phyloP scores from a whole-genome alignment of 1,140 invertebrate genomes.

The Neodiprion pinetum region DNA sequence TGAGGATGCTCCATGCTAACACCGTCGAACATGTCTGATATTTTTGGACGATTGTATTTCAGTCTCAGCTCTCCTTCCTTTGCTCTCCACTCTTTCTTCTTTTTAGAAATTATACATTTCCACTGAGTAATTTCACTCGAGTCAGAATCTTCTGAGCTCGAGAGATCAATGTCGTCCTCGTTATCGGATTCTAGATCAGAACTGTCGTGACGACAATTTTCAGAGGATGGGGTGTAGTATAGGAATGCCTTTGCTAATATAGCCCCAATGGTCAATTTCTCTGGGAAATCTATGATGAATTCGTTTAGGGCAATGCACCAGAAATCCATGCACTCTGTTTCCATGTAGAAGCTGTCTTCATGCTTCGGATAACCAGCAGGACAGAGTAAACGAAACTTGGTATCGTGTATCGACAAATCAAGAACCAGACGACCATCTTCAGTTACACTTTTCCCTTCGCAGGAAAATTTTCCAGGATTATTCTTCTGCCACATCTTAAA shows the following conservation, averaged over 20 bases:
- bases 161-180: constrained; percentile 26
- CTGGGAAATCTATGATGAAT: constrained; percentile 29
- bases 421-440: not conserved
- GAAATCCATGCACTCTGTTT: constrained; percentile 36
- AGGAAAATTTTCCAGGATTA: not conserved
- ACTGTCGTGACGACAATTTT: constrained; percentile 12
- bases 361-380: constrained; percentile 29
- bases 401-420: not conserved
- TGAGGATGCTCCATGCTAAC: not conserved
- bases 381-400: constrained; percentile 20
- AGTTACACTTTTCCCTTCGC: not conserved
- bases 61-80: constrained; percentile 45
- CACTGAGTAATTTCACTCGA: constrained; percentile 35
- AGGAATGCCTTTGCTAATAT: constrained; percentile 23
- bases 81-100: constrained; percentile 48
- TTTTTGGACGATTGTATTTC: constrained; percentile 38
- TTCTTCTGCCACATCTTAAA: not conserved
- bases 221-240: constrained; percentile 9
- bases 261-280: constrained; percentile 12
- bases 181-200: constrained; percentile 16
- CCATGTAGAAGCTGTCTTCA: constrained; percentile 42
- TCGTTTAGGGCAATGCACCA: constrained; percentile 49
- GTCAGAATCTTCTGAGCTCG: constrained; percentile 23
- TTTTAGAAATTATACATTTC: constrained; percentile 44
- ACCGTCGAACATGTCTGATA: constrained; percentile 33